phyloP scores from a whole-genome alignment of 2,113 vertebrate genomes.

The Oreotrochilus melanogaster region DNA sequence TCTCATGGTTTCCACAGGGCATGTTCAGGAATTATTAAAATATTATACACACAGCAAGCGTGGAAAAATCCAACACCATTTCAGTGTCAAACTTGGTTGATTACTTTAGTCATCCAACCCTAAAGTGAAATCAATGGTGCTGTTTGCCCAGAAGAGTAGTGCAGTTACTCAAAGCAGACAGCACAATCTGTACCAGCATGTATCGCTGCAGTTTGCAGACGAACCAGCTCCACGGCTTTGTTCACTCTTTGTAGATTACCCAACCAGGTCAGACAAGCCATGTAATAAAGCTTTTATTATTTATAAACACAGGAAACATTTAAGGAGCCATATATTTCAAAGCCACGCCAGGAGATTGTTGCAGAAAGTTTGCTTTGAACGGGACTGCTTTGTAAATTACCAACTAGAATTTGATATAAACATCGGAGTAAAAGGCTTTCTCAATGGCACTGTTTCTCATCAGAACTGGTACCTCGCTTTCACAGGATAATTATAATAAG shows the following conservation, averaged over 20 bases:
- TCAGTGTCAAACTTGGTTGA: not conserved
- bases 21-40: not conserved
- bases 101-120: not conserved
- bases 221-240: not conserved
- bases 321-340: not conserved
- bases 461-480: not conserved
- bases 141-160: not conserved
- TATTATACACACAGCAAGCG: not conserved
- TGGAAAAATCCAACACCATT: not conserved
- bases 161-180: not conserved
- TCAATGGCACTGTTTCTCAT: not conserved
- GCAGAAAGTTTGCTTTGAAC: constrained; percentile 5
- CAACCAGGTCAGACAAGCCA: not conserved
- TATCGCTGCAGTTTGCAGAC: not conserved
- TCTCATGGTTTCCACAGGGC: not conserved
- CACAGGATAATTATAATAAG: constrained; percentile 12
- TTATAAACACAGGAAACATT: not conserved
- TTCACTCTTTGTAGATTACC: not conserved
- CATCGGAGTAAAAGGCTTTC: not conserved
- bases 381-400: not conserved
- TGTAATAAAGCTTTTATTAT: not conserved
- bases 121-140: not conserved
- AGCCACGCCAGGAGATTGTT: not conserved
- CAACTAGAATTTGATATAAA: constrained; percentile 29
- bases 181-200: not conserved